Conservation (phyloP, 2,888 invertebrate genomes). For the Drosophila mettleri region DNA sequence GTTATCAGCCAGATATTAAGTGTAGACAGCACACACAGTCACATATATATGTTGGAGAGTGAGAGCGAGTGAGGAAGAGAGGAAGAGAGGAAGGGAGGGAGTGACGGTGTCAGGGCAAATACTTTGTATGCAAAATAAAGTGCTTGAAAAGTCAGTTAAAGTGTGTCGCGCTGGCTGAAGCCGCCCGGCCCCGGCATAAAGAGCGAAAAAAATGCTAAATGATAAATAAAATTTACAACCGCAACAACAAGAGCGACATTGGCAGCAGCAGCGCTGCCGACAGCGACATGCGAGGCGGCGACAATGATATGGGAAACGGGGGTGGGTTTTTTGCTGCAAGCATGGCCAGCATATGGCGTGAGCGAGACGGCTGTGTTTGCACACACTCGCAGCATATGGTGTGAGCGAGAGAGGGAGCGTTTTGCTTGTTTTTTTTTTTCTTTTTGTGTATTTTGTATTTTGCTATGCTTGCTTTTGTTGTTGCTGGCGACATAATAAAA, state of each 20-base stretch:
- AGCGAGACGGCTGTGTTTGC: not conserved
- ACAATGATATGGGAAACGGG: constrained; percentile 37
- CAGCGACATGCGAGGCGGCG: constrained; percentile 50
- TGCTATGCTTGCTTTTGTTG: constrained; percentile 40
- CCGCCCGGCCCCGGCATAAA: constrained; percentile 64
- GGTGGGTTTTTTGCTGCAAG: constrained; percentile 6
- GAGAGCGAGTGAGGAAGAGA: not conserved
- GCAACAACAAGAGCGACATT: constrained; percentile 68
- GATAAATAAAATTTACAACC: constrained; percentile 82
- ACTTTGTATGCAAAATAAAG: constrained; percentile 79
- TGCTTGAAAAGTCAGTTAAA: constrained; percentile 80
- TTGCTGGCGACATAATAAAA: constrained; percentile 79
- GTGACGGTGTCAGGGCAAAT: constrained; percentile 67
- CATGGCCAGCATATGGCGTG: constrained; percentile 2
- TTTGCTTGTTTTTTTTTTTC: constrained; percentile 35
- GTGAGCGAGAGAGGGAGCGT: constrained; percentile 36
- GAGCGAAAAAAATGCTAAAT: constrained; percentile 80
- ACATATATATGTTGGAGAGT: not conserved
- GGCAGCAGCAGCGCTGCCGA: constrained; percentile 46
- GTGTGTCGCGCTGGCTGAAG: constrained; percentile 50
- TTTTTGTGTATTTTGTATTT: too few relatives aligned
- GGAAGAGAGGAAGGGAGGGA: not conserved
- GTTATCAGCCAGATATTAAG: constrained; percentile 42
- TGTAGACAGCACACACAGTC: constrained; percentile 13
- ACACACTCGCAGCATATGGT: constrained; percentile 58